phyloP scores from a whole-genome alignment of 2,888 invertebrate genomes.

The Lycia hirtaria region DNA sequence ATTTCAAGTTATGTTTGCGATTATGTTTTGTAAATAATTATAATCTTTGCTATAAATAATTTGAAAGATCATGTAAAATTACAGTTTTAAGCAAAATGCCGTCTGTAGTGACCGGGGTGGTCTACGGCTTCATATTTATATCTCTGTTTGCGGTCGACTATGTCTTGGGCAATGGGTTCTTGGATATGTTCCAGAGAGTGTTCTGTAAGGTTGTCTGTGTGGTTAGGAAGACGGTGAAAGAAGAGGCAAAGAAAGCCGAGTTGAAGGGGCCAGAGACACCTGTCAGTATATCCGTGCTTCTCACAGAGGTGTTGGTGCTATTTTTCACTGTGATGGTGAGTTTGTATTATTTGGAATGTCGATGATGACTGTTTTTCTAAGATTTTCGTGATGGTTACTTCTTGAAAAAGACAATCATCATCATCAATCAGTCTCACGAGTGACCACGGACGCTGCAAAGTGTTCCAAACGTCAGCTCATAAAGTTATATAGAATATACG shows the following conservation, averaged over 20 bases:
- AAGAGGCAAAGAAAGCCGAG: conserved; percentile 51
- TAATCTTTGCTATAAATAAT: conserved; percentile 22
- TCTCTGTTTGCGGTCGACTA: conserved; percentile 64
- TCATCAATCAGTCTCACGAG: too few relatives aligned
- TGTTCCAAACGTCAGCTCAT: too few relatives aligned
- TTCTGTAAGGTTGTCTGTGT: conserved; percentile 61
- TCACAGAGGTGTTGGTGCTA: conserved; percentile 61
- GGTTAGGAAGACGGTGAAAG: conserved; percentile 54
- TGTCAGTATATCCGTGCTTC: conserved; percentile 55
- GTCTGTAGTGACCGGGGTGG: conserved; percentile 45
- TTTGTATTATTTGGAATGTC: conserved; percentile 21
- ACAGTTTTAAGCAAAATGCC: conserved; percentile 49
- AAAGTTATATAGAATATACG: too few relatives aligned
- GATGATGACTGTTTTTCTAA: too few relatives aligned
- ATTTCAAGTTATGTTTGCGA: neutral
- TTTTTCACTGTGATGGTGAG: conserved; percentile 61
- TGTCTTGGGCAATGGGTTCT: conserved; percentile 65
- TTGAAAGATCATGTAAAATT: conserved; percentile 15
- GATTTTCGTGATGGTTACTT: too few relatives aligned
- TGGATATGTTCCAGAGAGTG: conserved; percentile 53
- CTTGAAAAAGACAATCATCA: too few relatives aligned
- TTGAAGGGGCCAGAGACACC: conserved; percentile 43
- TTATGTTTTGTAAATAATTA: conserved; percentile 8
- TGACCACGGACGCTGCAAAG: too few relatives aligned
- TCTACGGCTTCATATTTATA: conserved; percentile 53